Conservation (phyloP, 2,888 invertebrate species). For the Coremacera marginata region DNA sequence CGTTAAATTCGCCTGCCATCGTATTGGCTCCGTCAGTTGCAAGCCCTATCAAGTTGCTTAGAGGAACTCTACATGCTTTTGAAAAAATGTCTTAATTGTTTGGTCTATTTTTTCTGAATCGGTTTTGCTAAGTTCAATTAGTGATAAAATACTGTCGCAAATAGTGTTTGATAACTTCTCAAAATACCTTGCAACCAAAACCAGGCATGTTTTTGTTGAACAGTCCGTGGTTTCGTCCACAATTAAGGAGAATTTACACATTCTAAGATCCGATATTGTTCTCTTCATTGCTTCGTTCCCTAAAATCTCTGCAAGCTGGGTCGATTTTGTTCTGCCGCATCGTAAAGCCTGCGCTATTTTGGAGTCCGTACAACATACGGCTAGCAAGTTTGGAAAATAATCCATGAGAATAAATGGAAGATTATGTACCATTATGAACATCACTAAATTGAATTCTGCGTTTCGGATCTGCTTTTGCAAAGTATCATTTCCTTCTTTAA, state of each 20-base stretch:
- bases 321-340: constrained; percentile 25
- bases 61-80: too few relatives aligned
- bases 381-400: constrained; percentile 26
- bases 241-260: constrained; percentile 7
- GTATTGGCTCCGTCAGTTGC: too few relatives aligned
- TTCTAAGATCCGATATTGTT: not conserved
- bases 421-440: constrained; percentile 19
- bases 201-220: constrained; percentile 9
- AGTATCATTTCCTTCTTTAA: not conserved
- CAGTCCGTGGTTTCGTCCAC: constrained; percentile 25
- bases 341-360: constrained; percentile 21
- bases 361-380: constrained; percentile 28
- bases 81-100: not conserved
- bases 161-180: constrained; percentile 6
- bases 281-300: not conserved
- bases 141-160: not conserved
- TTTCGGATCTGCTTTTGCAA: constrained; percentile 19
- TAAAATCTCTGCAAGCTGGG: constrained; percentile 23
- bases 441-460: constrained; percentile 22
- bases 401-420: constrained; percentile 6
- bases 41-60: too few relatives aligned
- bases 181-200: constrained; percentile 17
- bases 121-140: constrained; percentile 17
- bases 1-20: constrained; percentile 13
- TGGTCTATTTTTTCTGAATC: constrained; percentile 3